Conservation (phyloP, 2,113 vertebrate species). For the Pelecanoides urinatrix region DNA sequence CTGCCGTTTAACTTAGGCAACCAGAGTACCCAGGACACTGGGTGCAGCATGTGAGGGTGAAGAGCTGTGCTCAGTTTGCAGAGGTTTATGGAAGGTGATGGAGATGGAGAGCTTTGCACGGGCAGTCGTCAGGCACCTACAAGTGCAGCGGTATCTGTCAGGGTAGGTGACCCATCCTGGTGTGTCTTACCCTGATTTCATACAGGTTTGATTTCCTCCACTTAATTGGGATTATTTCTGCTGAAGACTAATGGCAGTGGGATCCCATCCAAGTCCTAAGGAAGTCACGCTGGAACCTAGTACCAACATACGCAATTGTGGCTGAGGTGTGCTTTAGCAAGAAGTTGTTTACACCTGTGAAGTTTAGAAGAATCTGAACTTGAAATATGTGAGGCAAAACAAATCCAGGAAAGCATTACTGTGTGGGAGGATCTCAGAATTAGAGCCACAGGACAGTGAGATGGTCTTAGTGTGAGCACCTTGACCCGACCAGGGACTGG, state of each 20-base stretch:
- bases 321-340: background rate
- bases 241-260: background rate
- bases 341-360: background rate
- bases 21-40: background rate
- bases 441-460: background rate
- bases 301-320: background rate
- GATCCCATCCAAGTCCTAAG: background rate
- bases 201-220: background rate
- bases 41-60: background rate
- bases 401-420: background rate
- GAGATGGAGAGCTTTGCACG: background rate
- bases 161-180: background rate
- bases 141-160: background rate
- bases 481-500: background rate
- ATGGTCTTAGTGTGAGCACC: background rate
- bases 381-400: background rate
- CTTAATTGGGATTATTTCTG: background rate
- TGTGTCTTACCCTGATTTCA: background rate
- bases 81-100: background rate
- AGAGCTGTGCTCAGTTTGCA: background rate
- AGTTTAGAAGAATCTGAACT: background rate
- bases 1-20: rapidly evolving
- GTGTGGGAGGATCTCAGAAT: background rate
- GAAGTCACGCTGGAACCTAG: background rate
- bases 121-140: background rate